Conservation (phyloP, 2,888 invertebrate genomes). For the Sesia bembeciformis region DNA sequence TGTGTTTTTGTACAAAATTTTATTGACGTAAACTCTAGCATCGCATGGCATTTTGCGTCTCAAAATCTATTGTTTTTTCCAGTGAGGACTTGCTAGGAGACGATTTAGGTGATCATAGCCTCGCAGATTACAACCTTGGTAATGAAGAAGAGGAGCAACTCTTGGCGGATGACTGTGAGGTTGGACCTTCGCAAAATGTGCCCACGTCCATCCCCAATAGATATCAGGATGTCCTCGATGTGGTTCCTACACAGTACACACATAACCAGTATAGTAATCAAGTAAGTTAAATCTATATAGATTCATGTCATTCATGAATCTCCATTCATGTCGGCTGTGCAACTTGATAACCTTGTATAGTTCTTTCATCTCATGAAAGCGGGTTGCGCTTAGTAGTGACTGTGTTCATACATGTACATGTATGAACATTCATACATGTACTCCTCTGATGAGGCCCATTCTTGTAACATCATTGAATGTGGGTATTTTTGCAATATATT, state of each 20-base stretch:
- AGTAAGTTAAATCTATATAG: conserved; percentile 19
- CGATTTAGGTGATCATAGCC: conserved; percentile 65
- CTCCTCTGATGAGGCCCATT: too few species aligned
- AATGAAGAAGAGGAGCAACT: conserved; percentile 68
- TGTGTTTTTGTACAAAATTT: not conserved
- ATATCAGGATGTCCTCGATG: conserved; percentile 30
- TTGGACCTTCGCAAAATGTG: conserved; percentile 49
- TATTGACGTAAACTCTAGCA: not conserved
- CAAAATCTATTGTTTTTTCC: conserved; percentile 12
- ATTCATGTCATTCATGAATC: too few species aligned
- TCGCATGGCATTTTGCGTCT: conserved; percentile 1
- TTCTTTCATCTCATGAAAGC: too few species aligned
- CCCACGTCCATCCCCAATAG: conserved; percentile 34
- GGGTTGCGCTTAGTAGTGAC: too few species aligned
- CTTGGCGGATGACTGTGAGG: conserved; percentile 61
- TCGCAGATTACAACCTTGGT: conserved; percentile 65
- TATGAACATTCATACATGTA: too few species aligned
- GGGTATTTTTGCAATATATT: too few species aligned
- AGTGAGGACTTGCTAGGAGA: conserved; percentile 69
- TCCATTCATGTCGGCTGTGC: too few species aligned
- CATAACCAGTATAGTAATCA: conserved; percentile 36
- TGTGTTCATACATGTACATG: too few species aligned
- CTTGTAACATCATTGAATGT: too few species aligned
- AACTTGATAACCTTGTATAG: too few species aligned
- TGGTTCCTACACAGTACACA: conserved; percentile 40